Base-by-base conservation (phyloP, 2,797 vertebrate species). In the Cottoperca gobio region DNA sequence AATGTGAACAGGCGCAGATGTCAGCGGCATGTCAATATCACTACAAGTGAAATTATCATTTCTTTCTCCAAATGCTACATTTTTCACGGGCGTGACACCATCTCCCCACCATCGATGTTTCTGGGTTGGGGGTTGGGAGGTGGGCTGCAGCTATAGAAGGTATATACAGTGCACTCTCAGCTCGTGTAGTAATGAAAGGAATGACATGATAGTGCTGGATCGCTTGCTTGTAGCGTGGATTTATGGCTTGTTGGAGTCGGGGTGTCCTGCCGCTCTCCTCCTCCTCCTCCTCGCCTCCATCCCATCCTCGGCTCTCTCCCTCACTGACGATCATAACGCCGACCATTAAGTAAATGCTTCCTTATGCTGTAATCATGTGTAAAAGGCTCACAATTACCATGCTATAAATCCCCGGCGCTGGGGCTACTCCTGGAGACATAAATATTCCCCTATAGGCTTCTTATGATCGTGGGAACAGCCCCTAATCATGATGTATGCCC, bases 401-500 rank as follows among this genome's bases (percentile, higher is more conserved):
- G 93, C 92, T 83, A 93, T 95, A 95, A 95, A 95, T 94, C 90
- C 76, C 37, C n/a, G 7, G 58, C 53, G 71, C 78, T 6, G 76
- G 77, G 82, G 87, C 88, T 73, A 86, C 91, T 89, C 88, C 87
- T 65, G 79, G 57, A 90, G 85, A 94, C 93, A 94, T 94, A 94
- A 95, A 95, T 94, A 94, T 93, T 91, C 93, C 92, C 92, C 93
- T 85, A 90, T 90, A 92, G 92, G 93, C 90, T 92, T 91, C 93
- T 93, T 94, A 94, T 95, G 93, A 95, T 95, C 93, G 93, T 95
- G 94, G 93, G 93, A 95, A 95, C 91, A 86, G 87, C 89, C 88
- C 87, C 92, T 95, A 95, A 96, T 95, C 93, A 91, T 95, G 94
- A 95, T 95, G 93, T 94, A 95, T 94, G 93, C 92, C 91, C 87